Evolutionary conservation across 2,797 vertebrate species (phyloP), one percentile per base, ranked within the genome.

Genomic region (Pachyuromys duprasi): DNA sequence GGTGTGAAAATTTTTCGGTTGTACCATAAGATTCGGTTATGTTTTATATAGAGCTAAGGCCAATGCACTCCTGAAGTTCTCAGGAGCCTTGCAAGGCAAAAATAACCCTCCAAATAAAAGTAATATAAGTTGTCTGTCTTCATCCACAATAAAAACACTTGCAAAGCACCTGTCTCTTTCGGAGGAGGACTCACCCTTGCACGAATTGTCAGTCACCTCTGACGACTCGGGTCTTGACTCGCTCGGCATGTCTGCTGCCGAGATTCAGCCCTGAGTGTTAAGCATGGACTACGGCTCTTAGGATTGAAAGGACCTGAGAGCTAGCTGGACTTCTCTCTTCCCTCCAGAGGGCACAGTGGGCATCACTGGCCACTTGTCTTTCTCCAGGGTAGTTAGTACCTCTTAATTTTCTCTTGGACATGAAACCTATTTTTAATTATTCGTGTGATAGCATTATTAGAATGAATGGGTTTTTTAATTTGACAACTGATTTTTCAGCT

Each of bases 151-250:
- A 94, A 96, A 95, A 90, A 82, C 81, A 13, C 2, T 62, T 78
- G 97, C 91, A 93, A 93, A 96, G 83, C 67, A 96, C 93, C 96
- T 97, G 94, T 96, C 97, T 97, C 90, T 97, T 97, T 84, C 94
- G 97, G 96, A 91, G 90, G 81, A 95, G 89, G 91, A 92, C 81
- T 95, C 90, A 92, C 94, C n/a, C n/a, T 94, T 97, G 18, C 93
- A 91, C 4, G 8, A 79, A 82, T 96, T 96, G 81, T 97, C 96
- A 97, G 91, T 84, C 91, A 72, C 74, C 33, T 84, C 75, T 63
- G 81, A 69, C 87, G 62, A 70, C 86, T 39, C 26, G 55, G 60
- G 65, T 15, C 90, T 49, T 90, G 60, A 87, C 39, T 87, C 65
- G 60, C 88, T 79, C 24, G 31, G 39, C 49, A 53, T 83, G 91